Conservation (phyloP, 1,140 invertebrate species). For the Hyposmocoma kahamanoa region DNA sequence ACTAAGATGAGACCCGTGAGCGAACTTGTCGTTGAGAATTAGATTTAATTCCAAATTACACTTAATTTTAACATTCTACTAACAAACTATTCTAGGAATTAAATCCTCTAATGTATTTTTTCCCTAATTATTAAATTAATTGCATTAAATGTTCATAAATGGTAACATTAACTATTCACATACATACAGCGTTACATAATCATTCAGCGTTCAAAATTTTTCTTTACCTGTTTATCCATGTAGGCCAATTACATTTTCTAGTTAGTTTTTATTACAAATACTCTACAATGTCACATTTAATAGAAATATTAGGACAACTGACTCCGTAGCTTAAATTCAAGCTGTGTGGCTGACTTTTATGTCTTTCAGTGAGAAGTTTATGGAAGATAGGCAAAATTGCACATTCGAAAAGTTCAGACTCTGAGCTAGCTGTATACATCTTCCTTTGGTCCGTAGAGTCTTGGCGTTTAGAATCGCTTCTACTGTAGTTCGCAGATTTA, state of each 20-base stretch:
- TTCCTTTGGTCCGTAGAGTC: constrained; percentile 63
- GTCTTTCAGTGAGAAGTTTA: constrained; percentile 88
- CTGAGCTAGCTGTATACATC: constrained; percentile 87
- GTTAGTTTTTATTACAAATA: constrained; percentile 79
- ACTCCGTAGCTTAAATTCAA: constrained; percentile 84
- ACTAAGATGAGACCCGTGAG: constrained; percentile 26
- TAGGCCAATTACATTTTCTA: neutral
- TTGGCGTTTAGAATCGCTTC: constrained; percentile 56
- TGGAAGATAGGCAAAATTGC: constrained; percentile 94
- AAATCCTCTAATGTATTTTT: too few species aligned
- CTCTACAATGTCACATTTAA: constrained; percentile 96
- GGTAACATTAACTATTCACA: too few species aligned
- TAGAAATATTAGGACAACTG: constrained; percentile 94
- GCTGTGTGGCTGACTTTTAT: constrained; percentile 77
- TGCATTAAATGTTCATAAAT: too few species aligned
- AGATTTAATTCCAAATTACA: neutral
- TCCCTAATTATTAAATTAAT: too few species aligned
- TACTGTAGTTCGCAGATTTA: constrained; percentile 50
- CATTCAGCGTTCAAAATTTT: too few species aligned
- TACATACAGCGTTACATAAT: too few species aligned
- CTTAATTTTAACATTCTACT: neutral
- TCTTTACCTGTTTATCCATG: too few species aligned
- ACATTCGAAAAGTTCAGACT: constrained; percentile 84
- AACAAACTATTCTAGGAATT: constrained; percentile 1
- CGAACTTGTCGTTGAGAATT: constrained; percentile 29